Evolutionary conservation across 2,888 invertebrate species (phyloP), one percentile per base, ranked within the genome.

Genomic region (Tenthredo mesomela): DNA sequence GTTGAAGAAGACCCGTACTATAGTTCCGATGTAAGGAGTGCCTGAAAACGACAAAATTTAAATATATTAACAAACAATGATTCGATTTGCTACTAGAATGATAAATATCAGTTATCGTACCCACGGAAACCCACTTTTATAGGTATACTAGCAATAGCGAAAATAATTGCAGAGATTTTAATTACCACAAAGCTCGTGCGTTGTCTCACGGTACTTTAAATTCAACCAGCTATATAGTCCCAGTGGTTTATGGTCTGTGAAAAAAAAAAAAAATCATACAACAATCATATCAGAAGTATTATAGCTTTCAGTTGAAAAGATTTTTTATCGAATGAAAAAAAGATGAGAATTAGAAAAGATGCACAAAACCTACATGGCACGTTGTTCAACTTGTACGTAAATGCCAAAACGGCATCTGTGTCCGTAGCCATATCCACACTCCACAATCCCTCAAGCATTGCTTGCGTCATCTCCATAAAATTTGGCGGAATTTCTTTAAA

Each of bases 361-460:
- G 18, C 7, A 40, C 5, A 0, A 58, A 21, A 65, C 88, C 86
- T 70, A 91, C 91, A 89, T 82, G 87, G 25, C 6, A 88, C 2
- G 33, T 87, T 87, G 1, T 95, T 94, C 77, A 96, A 85, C 21
- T 94, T 89, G 87, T 94, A 94, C 33, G 94, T 94, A 87, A 94
- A 94, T 89, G 94, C 95, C 47, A 96, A 88, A 87, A 95, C 94
- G 0, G 95, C 93, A 2, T 94, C 93, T 0, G 95, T 93, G 12
- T 96, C 93, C 0, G 96, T 92, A 21, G 93, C 89, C 0, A 96
- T 95, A 90, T 96, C 95, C 65, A 96, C 91, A 37, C 94, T 94
- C 95, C 95, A 96, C 90, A 97, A 92, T 2, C 96, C 97, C 40
- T 95, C 93, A 0, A 96, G 89, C 89, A 97, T 93, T 1, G 95